Base-by-base conservation (phyloP, 2,888 invertebrate genomes). In the Drosophila glabriapex region DNA sequence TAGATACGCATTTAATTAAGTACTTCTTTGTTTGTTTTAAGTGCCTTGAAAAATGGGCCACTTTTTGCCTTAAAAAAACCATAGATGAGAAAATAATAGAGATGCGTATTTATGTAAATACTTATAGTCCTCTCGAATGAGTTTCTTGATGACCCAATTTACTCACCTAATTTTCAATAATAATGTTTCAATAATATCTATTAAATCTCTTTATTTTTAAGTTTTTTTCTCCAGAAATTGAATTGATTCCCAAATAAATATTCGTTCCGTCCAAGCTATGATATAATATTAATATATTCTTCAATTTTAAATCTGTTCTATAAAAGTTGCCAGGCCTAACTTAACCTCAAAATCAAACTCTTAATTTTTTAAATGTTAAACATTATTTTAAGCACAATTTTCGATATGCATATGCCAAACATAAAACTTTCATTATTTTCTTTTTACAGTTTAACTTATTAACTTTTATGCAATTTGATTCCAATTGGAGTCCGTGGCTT, bases 21-120 rank as follows among this genome's bases (percentile, higher is more conserved):
- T 49, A 64, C 43, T 50, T 70, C 37, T 33, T 69, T 62, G 39
- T 63, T 29, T 25, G 25, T 46, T 72, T 28, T 19, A 68, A 72
- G 43, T 64, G 52, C 41, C 50, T 50, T 35, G 14, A 55, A 60
- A 46, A 55, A 73, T 68, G 41, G 53, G 35, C 46, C 53, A 62
- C 35, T 49, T 49, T 62, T 63, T 73, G 50, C 59, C 54, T 55
- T 55, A 37, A 73, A 66, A 61, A 33, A 58, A 56, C 2, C 9
- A 14, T 35, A 19, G 3, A 25, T 37, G 33, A 25, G 12, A 4
- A 25, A 54, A 10, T 10, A 54, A 25, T 10, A 22, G 10, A 33
- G 16, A 16, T 35, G 6, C 10, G 16, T 22, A 12, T 16, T 35
- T 35, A 22, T 43, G 22, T 22, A 14, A 22, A 22, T 46, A 22